phyloP scores from a whole-genome alignment of 2,797 vertebrate species.

The Rhodeus uyekii region DNA sequence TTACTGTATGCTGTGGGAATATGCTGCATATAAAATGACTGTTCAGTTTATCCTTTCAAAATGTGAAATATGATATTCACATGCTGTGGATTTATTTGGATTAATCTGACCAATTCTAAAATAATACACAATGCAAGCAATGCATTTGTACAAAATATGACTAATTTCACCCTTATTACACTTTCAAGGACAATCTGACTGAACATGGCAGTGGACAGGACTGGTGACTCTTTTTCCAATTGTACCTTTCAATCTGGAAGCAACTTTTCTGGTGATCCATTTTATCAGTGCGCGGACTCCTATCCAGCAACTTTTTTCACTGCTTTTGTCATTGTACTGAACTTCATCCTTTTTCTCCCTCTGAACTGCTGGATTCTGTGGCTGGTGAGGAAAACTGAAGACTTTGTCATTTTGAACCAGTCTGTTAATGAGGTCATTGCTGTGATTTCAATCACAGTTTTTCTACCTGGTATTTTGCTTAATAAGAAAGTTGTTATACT shows the following conservation, averaged over 20 bases:
- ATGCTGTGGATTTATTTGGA: background rate
- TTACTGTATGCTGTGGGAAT: too few relatives aligned
- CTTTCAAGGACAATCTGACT: background rate
- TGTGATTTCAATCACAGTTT: background rate
- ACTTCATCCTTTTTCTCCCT: background rate
- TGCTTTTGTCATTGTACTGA: background rate
- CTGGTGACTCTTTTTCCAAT: background rate
- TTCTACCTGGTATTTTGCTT: background rate
- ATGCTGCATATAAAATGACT: background rate
- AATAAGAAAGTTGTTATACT: background rate
- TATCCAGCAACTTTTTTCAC: constrained; percentile 10
- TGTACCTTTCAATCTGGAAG: background rate
- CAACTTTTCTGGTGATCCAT: background rate
- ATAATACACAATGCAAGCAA: background rate
- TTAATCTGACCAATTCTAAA: too few relatives aligned
- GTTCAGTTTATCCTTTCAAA: background rate
- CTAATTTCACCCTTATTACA: background rate
- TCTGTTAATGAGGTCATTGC: background rate
- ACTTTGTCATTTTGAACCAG: constrained; percentile 14
- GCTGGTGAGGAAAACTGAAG: background rate
- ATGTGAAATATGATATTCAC: background rate
- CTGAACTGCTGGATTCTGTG: constrained; percentile 22
- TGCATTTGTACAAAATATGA: background rate
- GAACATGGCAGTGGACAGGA: background rate
- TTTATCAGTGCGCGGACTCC: constrained; percentile 20